Percentiles rank a stretch among this genome's conserved stretches.
Evolutionary conservation across 2,888 invertebrate species (phyloP).

Genomic region (Caenorhabditis sp.): DNA sequence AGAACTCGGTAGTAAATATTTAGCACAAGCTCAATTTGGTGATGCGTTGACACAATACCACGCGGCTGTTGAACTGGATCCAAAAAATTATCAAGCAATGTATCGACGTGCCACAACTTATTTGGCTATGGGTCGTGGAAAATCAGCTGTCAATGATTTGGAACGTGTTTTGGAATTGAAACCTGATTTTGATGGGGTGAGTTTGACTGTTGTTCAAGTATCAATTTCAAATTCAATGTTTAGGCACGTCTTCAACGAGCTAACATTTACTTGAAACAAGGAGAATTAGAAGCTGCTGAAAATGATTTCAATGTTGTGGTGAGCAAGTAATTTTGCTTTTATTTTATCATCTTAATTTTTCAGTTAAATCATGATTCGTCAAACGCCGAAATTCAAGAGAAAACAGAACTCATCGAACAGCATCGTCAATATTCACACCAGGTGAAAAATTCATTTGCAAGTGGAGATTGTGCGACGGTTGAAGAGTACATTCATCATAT

Average conservation of each 20-base stretch:
- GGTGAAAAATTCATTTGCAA: conserved; percentile 31
- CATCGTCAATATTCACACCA: conserved; percentile 72
- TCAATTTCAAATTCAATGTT: conserved; percentile 22
- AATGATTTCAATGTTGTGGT: conserved; percentile 65
- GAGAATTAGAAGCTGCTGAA: conserved; percentile 72
- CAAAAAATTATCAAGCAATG: conserved; percentile 91
- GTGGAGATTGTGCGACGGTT: conserved; percentile 76
- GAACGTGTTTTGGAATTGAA: conserved; percentile 90
- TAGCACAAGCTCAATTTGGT: conserved; percentile 87
- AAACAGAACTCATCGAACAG: conserved; percentile 78
- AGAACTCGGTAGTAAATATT: conserved; percentile 88
- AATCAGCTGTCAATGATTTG: conserved; percentile 89
- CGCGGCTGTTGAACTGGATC: conserved; percentile 95
- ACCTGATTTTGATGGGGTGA: conserved; percentile 90
- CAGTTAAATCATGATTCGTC: conserved; percentile 80
- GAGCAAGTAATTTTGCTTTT: conserved; percentile 7
- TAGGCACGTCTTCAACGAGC: conserved; percentile 82
- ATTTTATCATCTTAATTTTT: conserved; percentile 24
- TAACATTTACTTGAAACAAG: conserved; percentile 85
- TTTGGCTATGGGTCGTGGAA: conserved; percentile 58
- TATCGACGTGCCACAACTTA: conserved; percentile 77
- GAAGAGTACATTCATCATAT: conserved; percentile 76
- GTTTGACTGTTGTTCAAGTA: conserved; percentile 64
- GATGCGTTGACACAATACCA: conserved; percentile 97
- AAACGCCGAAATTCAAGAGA: conserved; percentile 81